phyloP scores from a whole-genome alignment of 1,140 invertebrate genomes.

The Alviniconcha marisindica region DNA sequence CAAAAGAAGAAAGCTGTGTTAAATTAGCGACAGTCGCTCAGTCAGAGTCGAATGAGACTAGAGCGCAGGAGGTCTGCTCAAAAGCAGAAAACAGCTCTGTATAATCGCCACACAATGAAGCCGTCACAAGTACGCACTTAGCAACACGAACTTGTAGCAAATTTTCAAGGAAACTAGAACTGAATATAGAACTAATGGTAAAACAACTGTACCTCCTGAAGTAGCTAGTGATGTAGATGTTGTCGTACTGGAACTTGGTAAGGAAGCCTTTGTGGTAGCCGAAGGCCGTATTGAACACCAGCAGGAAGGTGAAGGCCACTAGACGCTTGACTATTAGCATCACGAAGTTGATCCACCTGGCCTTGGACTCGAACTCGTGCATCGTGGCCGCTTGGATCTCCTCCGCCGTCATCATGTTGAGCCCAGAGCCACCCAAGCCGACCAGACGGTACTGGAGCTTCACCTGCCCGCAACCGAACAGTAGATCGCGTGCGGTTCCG shows the following conservation, averaged over 20 bases:
- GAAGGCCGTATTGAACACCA: slow-evolving; percentile 66
- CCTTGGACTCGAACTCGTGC: slow-evolving; percentile 63
- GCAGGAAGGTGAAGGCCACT: slow-evolving; percentile 70
- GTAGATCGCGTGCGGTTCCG: too few relatives aligned
- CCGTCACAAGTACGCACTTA: too few relatives aligned
- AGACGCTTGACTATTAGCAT: slow-evolving; percentile 55
- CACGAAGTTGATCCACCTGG: slow-evolving; percentile 57
- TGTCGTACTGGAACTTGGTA: slow-evolving; percentile 69
- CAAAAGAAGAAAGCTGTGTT: too few relatives aligned
- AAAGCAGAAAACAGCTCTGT: too few relatives aligned
- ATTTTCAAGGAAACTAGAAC: too few relatives aligned
- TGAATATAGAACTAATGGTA: too few relatives aligned
- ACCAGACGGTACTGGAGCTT: slow-evolving; percentile 70
- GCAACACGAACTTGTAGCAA: too few relatives aligned
- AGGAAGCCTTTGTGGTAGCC: slow-evolving; percentile 70
- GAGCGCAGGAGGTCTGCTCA: too few relatives aligned
- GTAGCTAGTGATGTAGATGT: slow-evolving; percentile 73
- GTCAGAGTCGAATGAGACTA: too few relatives aligned
- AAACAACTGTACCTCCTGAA: slow-evolving; percentile 56
- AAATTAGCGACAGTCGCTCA: too few relatives aligned
- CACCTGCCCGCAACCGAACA: slow-evolving; percentile 54
- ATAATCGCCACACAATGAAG: too few relatives aligned
- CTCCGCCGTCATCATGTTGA: slow-evolving; percentile 61
- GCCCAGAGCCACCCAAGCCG: slow-evolving; percentile 44
- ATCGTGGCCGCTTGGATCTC: slow-evolving; percentile 64